A percentile compares a stretch with the other conserved stretches of the same genome.
These are phyloP conservation scores for Thunnus albacares DNA, from an alignment of 2,797 vertebrate species.

Conservation along the genomic window DNA sequence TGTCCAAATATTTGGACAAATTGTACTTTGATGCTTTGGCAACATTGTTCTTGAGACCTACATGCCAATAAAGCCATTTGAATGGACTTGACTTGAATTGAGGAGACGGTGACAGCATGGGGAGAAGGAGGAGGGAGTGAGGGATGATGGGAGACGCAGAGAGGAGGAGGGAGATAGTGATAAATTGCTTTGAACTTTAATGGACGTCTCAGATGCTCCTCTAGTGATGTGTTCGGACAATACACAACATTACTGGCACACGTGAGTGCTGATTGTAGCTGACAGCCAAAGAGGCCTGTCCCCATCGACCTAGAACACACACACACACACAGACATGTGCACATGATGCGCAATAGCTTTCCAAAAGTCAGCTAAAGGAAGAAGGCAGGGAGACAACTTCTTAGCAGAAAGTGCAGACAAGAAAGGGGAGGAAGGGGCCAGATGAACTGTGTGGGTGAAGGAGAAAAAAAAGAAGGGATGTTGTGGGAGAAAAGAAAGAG, in stretches of 20 bases:
- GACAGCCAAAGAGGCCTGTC: constrained; percentile 79
- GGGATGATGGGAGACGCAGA: constrained; percentile 63
- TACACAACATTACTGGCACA: constrained; percentile 83
- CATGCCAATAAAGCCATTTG: too few relatives aligned
- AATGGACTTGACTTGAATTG: background rate
- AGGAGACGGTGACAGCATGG: constrained; percentile 67
- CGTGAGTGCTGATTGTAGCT: constrained; percentile 79
- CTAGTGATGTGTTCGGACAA: constrained; percentile 84
- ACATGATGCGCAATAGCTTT: constrained; percentile 39
- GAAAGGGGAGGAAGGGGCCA: constrained; percentile 14
- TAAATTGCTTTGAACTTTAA: constrained; percentile 86
- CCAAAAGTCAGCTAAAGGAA: constrained; percentile 62
- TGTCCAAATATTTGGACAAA: too few relatives aligned
- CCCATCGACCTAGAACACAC: constrained; percentile 71
- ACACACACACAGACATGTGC: constrained; percentile 25
- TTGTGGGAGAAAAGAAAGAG: constrained; percentile 7
- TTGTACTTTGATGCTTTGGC: too few relatives aligned
- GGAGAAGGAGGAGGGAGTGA: constrained; percentile 60
- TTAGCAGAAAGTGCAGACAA: constrained; percentile 26
- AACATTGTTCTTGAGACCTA: too few relatives aligned
- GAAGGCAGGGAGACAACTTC: constrained; percentile 47
- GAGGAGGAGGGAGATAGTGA: constrained; percentile 68
- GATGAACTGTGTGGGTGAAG: constrained; percentile 44
- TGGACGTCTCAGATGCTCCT: constrained; percentile 81
- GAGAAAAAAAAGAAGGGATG: constrained; percentile 14